Base-by-base conservation (phyloP, 1,140 invertebrate species). In the Globodera ellingtonae region DNA sequence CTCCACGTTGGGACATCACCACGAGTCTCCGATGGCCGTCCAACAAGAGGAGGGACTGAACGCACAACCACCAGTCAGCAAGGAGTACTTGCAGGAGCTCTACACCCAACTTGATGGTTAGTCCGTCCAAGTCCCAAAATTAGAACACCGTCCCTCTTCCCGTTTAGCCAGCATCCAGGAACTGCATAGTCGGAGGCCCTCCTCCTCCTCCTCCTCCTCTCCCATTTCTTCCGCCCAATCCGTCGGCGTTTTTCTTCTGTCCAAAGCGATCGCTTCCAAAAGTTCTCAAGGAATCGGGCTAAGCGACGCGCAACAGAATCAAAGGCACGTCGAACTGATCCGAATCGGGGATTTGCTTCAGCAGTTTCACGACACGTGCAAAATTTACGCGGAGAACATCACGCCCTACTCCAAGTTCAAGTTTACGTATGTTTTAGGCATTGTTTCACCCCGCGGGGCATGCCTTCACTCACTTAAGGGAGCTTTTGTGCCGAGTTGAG, bases 391-490 rank as follows among this genome's bases (percentile, higher is more conserved):
- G 6, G 87, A 89, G 70, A 87, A 89, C 75, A 89, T 89, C 67
- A 85, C 88, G 5, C 87, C 87, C n/a, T 87, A 89, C 80, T 88
- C 84, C 67, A 89, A 89, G 78, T 89, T 89, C 76, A 75, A 84
- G 59, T 89, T 83, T 75, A 81, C 85, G 87, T 89, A 69, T 79
- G 81, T 8, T 24, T 62, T 44, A 46, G 15, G 35, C 18, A 15
- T 44, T 59, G 15, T 47, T 4, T 35, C 5, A 50, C 52, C 70
- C 48, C 59, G 35, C 0, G 9, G 24, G 18, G 24, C 21, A 10
- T 56, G n/a, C 50, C 62, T 66, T 67, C 24, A 3, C 69, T 76
- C 44, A 50, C 78, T 89, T 50, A 69, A 89, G 88, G 46, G 87
- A 89, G 73, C 78, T 89, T 18, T 75, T 89, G 35, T 84, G 81